Evolutionary conservation across 2,888 invertebrate genomes (phyloP), one percentile per base, ranked within the genome.

Genomic region (Ectropis crepuscularia): DNA sequence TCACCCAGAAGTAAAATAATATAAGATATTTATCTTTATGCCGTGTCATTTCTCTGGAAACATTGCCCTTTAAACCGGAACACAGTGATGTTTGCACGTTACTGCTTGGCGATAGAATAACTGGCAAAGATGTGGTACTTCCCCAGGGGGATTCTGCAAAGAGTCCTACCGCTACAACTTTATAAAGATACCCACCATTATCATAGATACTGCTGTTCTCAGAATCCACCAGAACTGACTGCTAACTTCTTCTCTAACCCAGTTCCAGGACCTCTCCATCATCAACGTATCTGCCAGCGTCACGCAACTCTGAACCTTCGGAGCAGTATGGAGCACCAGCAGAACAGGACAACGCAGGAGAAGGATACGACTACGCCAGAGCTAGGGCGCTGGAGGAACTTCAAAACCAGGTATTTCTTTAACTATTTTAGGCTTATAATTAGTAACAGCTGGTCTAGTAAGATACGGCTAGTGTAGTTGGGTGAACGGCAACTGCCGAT

Each of bases 281-380:
- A 5, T 65, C 75, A 9, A 84, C 84, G 49, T 85, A 84, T 5
- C 75, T 76, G 0, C 81, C 86, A 4, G 74, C 83, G 43, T 77
- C 79, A 7, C 66, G 60, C 0, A 73, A 71, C 46, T 59, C 72
- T 5, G 84, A 84, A 82, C 93, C 93, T 0, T 90, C 90, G 5
- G 79, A 82, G 0, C 77, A 84, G 57, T 87, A 85, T 48, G 86
- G 87, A 9, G 82, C 90, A 1, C 94, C 94, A 0, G 87, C 90
- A 11, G 90, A 91, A 47, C 8, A 12, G 11, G 12, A n/a, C 42
- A 90, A 86, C 71, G 79, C 81, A 36, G 69, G 63, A 59, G 82
- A 85, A 63, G 86, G 86, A 0, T 82, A 85, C 60, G 76, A 75
- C 5, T 83, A 85, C 60, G 83, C 84, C 5, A 80, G 46, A 48